A percentile compares a stretch with the other conserved stretches of the same genome.
phyloP scores from a whole-genome alignment of 1,140 invertebrate species.

The Trichonephila clavata region DNA sequence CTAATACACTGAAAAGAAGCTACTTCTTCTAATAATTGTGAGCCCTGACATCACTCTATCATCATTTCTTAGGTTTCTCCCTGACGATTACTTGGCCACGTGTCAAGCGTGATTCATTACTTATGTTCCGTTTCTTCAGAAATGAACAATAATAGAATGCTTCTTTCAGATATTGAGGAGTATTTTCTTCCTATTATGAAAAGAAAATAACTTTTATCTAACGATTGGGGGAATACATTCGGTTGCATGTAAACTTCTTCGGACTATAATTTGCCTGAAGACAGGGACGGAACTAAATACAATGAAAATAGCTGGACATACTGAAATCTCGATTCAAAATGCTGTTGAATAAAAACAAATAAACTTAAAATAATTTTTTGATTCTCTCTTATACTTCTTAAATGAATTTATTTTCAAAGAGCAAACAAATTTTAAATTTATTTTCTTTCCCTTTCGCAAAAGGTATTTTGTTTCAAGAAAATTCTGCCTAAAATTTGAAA shows the following conservation, averaged over 20 bases:
- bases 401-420: too few relatives aligned
- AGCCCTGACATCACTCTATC: slow-evolving; percentile 20
- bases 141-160: slow-evolving; percentile 23
- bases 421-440: too few relatives aligned
- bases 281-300: too few relatives aligned
- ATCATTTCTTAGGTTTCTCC: not conserved
- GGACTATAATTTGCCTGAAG: too few relatives aligned
- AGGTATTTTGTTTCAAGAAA: too few relatives aligned
- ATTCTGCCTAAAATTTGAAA: too few relatives aligned
- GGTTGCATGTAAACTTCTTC: not conserved
- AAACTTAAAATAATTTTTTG: too few relatives aligned
- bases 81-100: not conserved
- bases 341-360: too few relatives aligned
- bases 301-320: too few relatives aligned
- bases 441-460: too few relatives aligned
- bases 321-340: too few relatives aligned
- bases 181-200: not conserved
- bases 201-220: not conserved
- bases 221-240: not conserved
- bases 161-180: not conserved
- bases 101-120: slow-evolving; percentile 17
- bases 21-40: slow-evolving; percentile 21
- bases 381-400: too few relatives aligned
- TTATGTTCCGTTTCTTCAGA: slow-evolving; percentile 7
- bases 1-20: slow-evolving; percentile 1